Base-by-base conservation (phyloP, 2,113 vertebrate species). In the Petrocephalus zakoni region DNA sequence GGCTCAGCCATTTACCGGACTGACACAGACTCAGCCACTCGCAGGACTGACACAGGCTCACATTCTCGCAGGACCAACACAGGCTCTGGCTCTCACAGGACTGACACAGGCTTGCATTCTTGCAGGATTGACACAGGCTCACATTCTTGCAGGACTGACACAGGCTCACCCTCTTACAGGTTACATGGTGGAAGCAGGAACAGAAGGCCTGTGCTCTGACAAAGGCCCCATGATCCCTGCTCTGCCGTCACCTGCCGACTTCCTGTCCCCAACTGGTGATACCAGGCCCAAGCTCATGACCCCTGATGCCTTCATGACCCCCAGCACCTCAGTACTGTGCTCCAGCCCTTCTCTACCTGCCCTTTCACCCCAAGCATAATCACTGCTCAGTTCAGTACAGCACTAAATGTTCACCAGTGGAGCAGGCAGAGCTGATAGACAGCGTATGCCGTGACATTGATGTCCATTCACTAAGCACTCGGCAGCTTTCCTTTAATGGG, bases 281-380 rank as follows among this genome's bases (percentile, higher is more conserved):
- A 91, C 93, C 64, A 98, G 98, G 92, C 97, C 97, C 29, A 99
- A 99, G 90, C 93, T 99, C 89, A 99, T 99, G 98, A 99, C 98
- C 85, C 98, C 98, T 0, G 98, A 99, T 8, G 98, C 98, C 8
- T 99, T 99, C 93, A 98, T 99, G 98, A 99, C 97, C 58, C 97
- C 98, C 0, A 99, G 96, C 90, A 90, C 96, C 90, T 99, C 97
- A 81, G 95, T 99, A 93, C 13, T 94, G 94, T 93, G 94, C 0
- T 22, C 93, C 0, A 1, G 13, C 15, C 0, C 47, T 17, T 19
- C 25, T 51, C 64, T 78, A 2, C n/a, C 87, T 17, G 15, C 42
- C 46, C 15, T 19, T 75, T 19, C 72, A 75, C 68, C 13, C 68
- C 29, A 49, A 83, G 21, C 81, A 46, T 46, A 49, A 49, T n/a